Evolutionary conservation across 2,113 vertebrate species (phyloP).

Genomic region (Leptobrachium ailaonicum): DNA sequence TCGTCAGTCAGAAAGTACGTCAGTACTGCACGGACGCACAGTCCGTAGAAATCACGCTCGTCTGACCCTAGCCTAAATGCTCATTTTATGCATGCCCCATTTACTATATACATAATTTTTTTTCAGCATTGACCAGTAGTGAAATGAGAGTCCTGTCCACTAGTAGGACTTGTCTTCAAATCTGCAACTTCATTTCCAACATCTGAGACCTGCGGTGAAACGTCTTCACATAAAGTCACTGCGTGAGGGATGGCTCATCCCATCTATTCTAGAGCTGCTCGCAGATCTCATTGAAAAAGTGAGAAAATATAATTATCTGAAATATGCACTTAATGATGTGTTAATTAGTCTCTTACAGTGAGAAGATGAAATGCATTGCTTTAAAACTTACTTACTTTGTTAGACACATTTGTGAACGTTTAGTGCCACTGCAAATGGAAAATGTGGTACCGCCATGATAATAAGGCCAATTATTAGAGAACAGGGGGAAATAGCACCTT

Average conservation of each 20-base stretch:
- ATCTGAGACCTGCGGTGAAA: slow-evolving; percentile 25
- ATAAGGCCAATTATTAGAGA: slow-evolving; percentile 21
- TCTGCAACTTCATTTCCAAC: slow-evolving; percentile 9
- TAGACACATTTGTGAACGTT: slow-evolving; percentile 25
- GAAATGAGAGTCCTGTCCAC: background rate
- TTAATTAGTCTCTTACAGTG: slow-evolving; percentile 84
- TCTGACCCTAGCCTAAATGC: no score
- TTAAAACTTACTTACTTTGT: slow-evolving; percentile 43
- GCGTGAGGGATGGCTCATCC: slow-evolving; percentile 58
- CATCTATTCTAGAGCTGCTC: slow-evolving; percentile 60
- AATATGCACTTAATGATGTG: slow-evolving; percentile 88
- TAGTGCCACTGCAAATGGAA: slow-evolving; percentile 36
- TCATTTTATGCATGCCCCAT: no score
- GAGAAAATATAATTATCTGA: slow-evolving; percentile 88
- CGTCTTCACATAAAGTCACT: background rate
- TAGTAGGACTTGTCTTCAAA: background rate
- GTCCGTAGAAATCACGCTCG: no score
- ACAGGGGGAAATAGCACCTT: background rate
- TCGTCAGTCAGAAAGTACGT: no score
- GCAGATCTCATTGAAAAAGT: slow-evolving; percentile 76
- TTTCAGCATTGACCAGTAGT: no score
- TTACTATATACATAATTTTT: no score
- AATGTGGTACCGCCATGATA: slow-evolving; percentile 11
- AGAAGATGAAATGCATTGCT: slow-evolving; percentile 73
- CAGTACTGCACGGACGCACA: no score